phyloP scores from a whole-genome alignment of 1,140 invertebrate species.

The Vanessa atalanta region DNA sequence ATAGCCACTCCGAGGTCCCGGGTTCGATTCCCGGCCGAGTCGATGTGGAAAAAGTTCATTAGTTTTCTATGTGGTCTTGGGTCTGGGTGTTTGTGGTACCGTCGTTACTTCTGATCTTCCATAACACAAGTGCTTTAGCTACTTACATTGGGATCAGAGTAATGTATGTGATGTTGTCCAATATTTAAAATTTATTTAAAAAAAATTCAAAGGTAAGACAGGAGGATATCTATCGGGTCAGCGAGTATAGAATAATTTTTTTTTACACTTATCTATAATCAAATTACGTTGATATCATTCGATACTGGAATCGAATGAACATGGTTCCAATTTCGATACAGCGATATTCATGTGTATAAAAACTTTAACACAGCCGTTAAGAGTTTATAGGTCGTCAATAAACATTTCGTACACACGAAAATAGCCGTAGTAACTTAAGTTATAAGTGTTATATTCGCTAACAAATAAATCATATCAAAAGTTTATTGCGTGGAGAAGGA shows the following conservation, averaged over 20 bases:
- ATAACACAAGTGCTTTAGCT: too few species aligned
- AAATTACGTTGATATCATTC: conserved; percentile 7
- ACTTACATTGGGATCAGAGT: too few species aligned
- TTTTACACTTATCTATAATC: conserved; percentile 16
- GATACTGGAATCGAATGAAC: conserved; percentile 4
- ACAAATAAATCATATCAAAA: conserved; percentile 12
- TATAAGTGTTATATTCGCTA: conserved; percentile 3
- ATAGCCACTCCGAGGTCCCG: too few species aligned
- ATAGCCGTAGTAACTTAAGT: background rate
- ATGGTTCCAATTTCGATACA: conserved; percentile 17
- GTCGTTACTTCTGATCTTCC: too few species aligned
- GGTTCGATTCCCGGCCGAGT: too few species aligned
- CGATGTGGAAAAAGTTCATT: too few species aligned
- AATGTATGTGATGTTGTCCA: too few species aligned
- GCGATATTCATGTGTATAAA: conserved; percentile 16
- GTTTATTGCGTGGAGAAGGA: conserved; percentile 21
- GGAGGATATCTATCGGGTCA: too few species aligned
- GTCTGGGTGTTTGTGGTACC: too few species aligned
- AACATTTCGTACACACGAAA: background rate
- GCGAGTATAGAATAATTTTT: background rate
- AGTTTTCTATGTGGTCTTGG: too few species aligned
- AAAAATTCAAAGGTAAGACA: too few species aligned
- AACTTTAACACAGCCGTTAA: background rate
- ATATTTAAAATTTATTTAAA: too few species aligned
- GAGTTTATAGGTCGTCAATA: conserved; percentile 8